A percentile compares a stretch with the other conserved stretches of the same genome.
These are phyloP conservation scores for Eulithis prunata DNA, from an alignment of 2,888 invertebrate species.

Conservation along the genomic window DNA sequence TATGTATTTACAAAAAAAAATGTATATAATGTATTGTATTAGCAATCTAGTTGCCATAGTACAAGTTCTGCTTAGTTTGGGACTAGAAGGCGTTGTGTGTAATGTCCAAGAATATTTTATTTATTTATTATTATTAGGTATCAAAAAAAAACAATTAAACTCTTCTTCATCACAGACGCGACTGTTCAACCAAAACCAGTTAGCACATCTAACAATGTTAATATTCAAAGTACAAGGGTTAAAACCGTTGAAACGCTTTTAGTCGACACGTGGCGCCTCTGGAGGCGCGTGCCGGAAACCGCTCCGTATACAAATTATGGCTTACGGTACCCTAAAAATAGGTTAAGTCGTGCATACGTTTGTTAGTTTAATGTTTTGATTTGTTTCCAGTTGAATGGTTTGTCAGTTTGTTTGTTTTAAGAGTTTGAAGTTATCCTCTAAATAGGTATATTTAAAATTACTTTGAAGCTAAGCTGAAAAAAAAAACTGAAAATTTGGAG, in stretches of 20 bases:
- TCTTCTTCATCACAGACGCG: conserved; percentile 11
- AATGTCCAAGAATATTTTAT: no score
- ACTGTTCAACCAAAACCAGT: conserved; percentile 28
- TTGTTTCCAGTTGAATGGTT: conserved; percentile 24
- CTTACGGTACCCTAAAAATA: conserved; percentile 60
- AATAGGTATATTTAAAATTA: no score
- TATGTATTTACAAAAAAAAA: no score
- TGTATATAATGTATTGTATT: no score
- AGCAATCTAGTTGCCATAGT: no score
- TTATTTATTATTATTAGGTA: no score
- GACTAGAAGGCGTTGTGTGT: no score
- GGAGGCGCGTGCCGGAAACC: conserved; percentile 65
- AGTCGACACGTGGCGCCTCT: conserved; percentile 67
- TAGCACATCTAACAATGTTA: conserved; percentile 44
- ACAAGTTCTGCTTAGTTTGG: no score
- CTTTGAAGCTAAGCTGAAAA: no score
- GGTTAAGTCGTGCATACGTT: conserved; percentile 75
- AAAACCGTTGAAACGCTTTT: conserved; percentile 44
- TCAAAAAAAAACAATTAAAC: conserved; percentile 9
- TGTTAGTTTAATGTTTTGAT: conserved; percentile 70
- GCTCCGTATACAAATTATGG: conserved; percentile 79
- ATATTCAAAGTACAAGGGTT: conserved; percentile 45
- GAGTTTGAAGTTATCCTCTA: no score
- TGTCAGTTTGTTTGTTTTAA: no score
- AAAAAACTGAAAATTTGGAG: no score